Evolutionary conservation across 2,797 vertebrate genomes (phyloP), one percentile per base, ranked within the genome.

Genomic region (Vespertilio murinus): DNA sequence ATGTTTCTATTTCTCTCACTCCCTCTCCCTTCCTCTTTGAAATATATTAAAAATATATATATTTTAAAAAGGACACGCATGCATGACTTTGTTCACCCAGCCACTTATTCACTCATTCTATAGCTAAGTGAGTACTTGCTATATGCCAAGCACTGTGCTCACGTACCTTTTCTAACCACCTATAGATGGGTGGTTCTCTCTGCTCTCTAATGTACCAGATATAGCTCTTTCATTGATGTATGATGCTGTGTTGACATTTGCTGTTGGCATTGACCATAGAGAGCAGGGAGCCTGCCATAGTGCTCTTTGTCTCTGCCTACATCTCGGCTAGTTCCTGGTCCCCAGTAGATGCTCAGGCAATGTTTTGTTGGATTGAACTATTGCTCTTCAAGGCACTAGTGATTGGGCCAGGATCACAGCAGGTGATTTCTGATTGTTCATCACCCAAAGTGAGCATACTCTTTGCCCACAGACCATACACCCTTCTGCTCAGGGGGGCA

Each of bases 401-500:
- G 56, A 13, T 40, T 30, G 38, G 65, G 17, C 28, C 90, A 71
- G 77, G n/a, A 64, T 11, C 65, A 30, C n/a, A 22, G 61, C 8
- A 59, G 30, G 30, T 87, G 33, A 61, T 40, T 49, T 33, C 45
- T 75, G 18, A 49, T 69, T 81, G 80, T 33, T 79, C 8, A 22
- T 47, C 45, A 75, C 54, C n/a, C 54, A 70, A 18, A 40, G 35
- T 35, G 35, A 90, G 5, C 28, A 40, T 10, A 6, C 6, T 47
- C 47, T 92, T 64, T 79, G 33, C 3, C 47, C 47, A 67, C 28
- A 67, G 33, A 74, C 75, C 14, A 42, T n/a, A n/a, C 1, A 77
- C 2, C 28, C 28, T 20, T 13, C 35, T 71, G 71, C 40, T 11
- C 6, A 17, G 1, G 6, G 4, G 4, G 13, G 3, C 2, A 5